Base-by-base conservation (phyloP, 2,797 vertebrate genomes). In the Poeciliopsis gracilis region DNA sequence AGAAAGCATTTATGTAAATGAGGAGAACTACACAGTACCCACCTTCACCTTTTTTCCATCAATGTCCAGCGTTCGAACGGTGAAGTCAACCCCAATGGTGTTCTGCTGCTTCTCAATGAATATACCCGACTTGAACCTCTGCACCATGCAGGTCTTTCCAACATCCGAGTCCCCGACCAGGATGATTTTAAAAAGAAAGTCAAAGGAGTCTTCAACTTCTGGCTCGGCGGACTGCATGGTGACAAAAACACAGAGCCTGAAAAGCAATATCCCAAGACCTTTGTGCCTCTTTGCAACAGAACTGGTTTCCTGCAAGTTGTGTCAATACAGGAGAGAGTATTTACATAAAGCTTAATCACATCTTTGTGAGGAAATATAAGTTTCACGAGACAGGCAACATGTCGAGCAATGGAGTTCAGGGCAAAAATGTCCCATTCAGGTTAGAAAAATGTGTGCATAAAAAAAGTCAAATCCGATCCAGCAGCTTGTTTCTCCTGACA, bases 71-170 rank as follows among this genome's bases (percentile, higher is more conserved):
- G 97, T 97, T 59, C 97, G 97, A 79, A 99, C 97, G 0, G 97
- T 97, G 78, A 99, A 99, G 91, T 99, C 98, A 3, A 99, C 98
- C 5, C 98, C 98, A 1, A 99, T 98, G 1, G 98, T 99, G 92
- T 98, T 99, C 82, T 98, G 97, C 87, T 97, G 97, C 33, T 95
- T 96, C 87, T 97, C 97, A 0, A 90, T 92, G 88, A 96, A 99
- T 75, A 97, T 91, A 18, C 98, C 98, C 0, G 97, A 97, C 79
- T 96, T 97, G 93, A 99, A 99, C 74, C 97, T 97, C 86, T 98
- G 97, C 43, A 99, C 97, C 87, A 99, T 96, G 2, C 97, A 99
- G 0, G 98, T 99, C 94, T 99, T 99, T 9, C 98, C 98, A 77
- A 99, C 98, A 7, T 98, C 96, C 0, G 98, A 97, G 88, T 99